Evolutionary conservation across 37 sponge, comb jelly and placozoan species (phyloP).

Genomic region (Ianthella basta): DNA sequence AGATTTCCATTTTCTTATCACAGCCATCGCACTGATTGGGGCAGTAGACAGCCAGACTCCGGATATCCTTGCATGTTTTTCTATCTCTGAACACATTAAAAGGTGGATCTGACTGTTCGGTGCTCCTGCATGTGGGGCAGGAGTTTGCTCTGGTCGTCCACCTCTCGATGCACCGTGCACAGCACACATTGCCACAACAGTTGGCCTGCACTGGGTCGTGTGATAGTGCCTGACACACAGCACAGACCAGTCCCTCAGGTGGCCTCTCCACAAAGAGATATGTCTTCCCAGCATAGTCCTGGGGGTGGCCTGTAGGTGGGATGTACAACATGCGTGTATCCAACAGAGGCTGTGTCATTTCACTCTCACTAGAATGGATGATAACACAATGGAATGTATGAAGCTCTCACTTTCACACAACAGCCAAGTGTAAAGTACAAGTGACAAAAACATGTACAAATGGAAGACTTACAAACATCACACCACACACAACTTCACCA

Average conservation of each 20-base stretch:
- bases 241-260: slow-evolving; percentile 60
- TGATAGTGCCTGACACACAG: slow-evolving; percentile 49
- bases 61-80: slow-evolving; percentile 29
- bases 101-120: background rate
- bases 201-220: slow-evolving; percentile 63
- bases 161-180: slow-evolving; percentile 59
- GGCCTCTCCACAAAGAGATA: slow-evolving; percentile 60
- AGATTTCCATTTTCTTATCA: slow-evolving; percentile 55
- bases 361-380: too few species aligned
- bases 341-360: too few species aligned
- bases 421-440: too few species aligned
- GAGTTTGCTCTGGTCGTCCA: slow-evolving; percentile 35
- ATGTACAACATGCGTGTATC: too few species aligned
- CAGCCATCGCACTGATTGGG: slow-evolving; percentile 64
- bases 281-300: slow-evolving; percentile 2
- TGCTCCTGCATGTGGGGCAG: slow-evolving; percentile 56
- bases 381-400: too few species aligned
- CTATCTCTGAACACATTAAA: background rate
- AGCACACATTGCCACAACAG: slow-evolving; percentile 70
- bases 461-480: too few species aligned
- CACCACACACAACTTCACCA: too few species aligned
- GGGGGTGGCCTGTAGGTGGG: too few species aligned
- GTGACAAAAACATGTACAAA: too few species aligned
- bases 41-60: slow-evolving; percentile 50
- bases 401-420: too few species aligned